Evolutionary conservation across 2,888 invertebrate species (phyloP).

Genomic region (Polymixis flavicincta): DNA sequence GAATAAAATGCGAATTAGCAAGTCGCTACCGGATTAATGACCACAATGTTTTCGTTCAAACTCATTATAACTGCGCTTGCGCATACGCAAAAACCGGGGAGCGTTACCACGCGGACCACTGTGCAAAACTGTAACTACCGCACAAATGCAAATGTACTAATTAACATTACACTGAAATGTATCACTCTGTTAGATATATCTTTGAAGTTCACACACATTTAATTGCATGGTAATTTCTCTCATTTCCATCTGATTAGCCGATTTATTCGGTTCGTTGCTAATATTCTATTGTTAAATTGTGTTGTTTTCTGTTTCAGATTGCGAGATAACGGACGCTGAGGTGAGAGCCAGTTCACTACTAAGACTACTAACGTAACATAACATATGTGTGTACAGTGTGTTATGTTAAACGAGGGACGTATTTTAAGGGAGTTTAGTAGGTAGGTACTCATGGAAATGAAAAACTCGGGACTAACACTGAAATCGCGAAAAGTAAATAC

Average conservation of each 20-base stretch:
- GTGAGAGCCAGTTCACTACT: conserved; percentile 70
- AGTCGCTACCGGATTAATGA: conserved; percentile 52
- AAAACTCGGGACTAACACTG: too few species aligned
- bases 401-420: too few species aligned
- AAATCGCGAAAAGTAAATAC: too few species aligned
- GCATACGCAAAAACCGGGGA: conserved; percentile 48
- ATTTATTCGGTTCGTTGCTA: conserved; percentile 74
- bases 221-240: conserved; percentile 63
- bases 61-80: conserved; percentile 61
- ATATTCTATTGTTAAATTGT: conserved; percentile 81
- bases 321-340: conserved; percentile 70
- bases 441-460: too few species aligned
- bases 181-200: conserved; percentile 57
- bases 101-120: conserved; percentile 47
- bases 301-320: conserved; percentile 84
- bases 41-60: conserved; percentile 37
- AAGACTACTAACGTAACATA: too few species aligned
- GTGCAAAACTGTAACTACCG: conserved; percentile 63
- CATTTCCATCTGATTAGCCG: conserved; percentile 71
- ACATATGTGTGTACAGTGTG: too few species aligned
- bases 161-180: conserved; percentile 56
- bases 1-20: conserved; percentile 64
- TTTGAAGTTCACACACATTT: conserved; percentile 66
- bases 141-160: conserved; percentile 61
- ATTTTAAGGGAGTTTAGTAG: too few species aligned